Base-by-base conservation (phyloP, 2,113 vertebrate species). In the Paraplagusia blochii region DNA sequence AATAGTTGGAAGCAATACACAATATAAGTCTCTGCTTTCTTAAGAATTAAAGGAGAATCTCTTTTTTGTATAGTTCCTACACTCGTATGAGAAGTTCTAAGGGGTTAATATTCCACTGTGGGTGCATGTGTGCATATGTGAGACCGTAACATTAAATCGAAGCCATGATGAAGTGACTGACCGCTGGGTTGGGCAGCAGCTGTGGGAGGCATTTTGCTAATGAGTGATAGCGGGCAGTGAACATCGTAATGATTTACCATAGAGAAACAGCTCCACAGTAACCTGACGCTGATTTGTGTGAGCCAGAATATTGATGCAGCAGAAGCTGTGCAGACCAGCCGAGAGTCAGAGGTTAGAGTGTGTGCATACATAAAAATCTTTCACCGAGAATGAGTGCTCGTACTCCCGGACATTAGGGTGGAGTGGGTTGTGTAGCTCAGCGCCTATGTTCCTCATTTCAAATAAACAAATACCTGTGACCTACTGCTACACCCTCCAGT, bases 171-270 rank as follows among this genome's bases (percentile, higher is more conserved):
- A 69, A 63, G 22, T 1, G 7, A 45, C 47, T 9, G 11, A 11
- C 44, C 34, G 35, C 51, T 50, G 43, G 42, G 43, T 36, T 48
- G 53, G 40, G 36, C 56, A 53, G 69, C 45, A 62, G 52, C 54
- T 56, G 49, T 55, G 54, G 1, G 22, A 33, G 69, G 74, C 43
- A 35, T 61, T 77, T 51, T 63, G 44, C 62, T 66, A 59, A 77
- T 75, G 65, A 81, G 40, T 34, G 46, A 74, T 58, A 50, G 48
- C 15, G 29, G n/a, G 39, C 6, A 72, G 53, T 45, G 50, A 53
- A 44, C 36, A 40, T 17, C 45, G 7, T 33, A 73, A 62, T 58
- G 63, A 77, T 79, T 79, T 72, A 52, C 64, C 53, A 44, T 12
- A 46, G 9, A 57, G 18, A 38, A 7, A 44, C 10, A 39, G 48